phyloP scores from a whole-genome alignment of 2,888 invertebrate genomes.

The Phoenoteleia sp. region DNA sequence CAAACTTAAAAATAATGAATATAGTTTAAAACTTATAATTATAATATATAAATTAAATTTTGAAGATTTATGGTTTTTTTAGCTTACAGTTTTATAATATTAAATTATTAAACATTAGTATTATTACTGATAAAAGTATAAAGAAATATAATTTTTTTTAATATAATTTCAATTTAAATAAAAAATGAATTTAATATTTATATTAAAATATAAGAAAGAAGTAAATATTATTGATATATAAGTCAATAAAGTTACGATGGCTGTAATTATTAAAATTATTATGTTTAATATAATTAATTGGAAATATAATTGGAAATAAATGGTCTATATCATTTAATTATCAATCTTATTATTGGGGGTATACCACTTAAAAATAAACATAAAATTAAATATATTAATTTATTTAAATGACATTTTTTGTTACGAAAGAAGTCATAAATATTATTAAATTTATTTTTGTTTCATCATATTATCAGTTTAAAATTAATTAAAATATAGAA shows the following conservation, averaged over 20 bases:
- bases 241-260: conserved; percentile 66
- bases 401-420: conserved; percentile 73
- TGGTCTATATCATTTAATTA: conserved; percentile 83
- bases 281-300: conserved; percentile 56
- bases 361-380: conserved; percentile 50
- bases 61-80: conserved; percentile 59
- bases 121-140: conserved; percentile 1
- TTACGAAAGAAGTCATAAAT: background rate
- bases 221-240: conserved; percentile 58
- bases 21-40: conserved; percentile 35
- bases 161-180: conserved; percentile 9
- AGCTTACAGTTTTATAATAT: conserved; percentile 59
- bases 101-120: conserved; percentile 6
- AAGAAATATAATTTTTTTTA: conserved; percentile 17
- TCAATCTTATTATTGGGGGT: conserved; percentile 78
- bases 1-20: conserved; percentile 3
- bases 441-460: conserved; percentile 49
- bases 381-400: too few species aligned
- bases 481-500: conserved; percentile 82
- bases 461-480: conserved; percentile 19
- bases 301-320: conserved; percentile 73
- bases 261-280: conserved; percentile 62
- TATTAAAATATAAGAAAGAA: conserved; percentile 46
- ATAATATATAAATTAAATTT: conserved; percentile 55
- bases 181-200: conserved; percentile 27